Evolutionary conservation across 2,888 invertebrate genomes (phyloP).

Genomic region (Yponomeuta plumbellus): DNA sequence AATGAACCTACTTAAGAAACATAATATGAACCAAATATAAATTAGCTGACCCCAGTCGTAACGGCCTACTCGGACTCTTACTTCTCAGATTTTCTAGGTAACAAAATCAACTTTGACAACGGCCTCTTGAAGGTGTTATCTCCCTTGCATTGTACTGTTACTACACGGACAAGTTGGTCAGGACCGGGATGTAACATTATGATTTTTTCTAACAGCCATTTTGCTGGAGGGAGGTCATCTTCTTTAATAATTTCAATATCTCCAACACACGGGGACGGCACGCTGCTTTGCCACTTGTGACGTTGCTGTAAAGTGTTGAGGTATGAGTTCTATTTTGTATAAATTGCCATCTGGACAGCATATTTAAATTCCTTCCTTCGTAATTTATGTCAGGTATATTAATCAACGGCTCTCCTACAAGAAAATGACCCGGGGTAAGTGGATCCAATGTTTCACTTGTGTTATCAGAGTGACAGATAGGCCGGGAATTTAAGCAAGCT

Average conservation of each 20-base stretch:
- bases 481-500: constrained; percentile 22
- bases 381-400: constrained; percentile 21
- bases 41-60: not conserved
- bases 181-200: constrained; percentile 17
- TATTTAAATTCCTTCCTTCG: constrained; percentile 14
- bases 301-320: constrained; percentile 26
- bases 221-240: constrained; percentile 21
- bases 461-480: constrained; percentile 19
- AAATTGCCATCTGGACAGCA: constrained; percentile 28
- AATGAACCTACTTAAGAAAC: not conserved
- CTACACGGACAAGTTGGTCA: constrained; percentile 16
- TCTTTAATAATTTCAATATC: constrained; percentile 23
- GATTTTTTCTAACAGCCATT: constrained; percentile 21
- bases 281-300: constrained; percentile 26
- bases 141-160: constrained; percentile 11
- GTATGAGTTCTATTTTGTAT: constrained; percentile 28
- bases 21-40: not conserved
- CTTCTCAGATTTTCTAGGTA: constrained; percentile 9
- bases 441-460: constrained; percentile 16
- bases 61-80: not conserved
- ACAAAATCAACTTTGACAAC: constrained; percentile 15
- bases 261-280: constrained; percentile 22
- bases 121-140: constrained; percentile 15
- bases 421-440: constrained; percentile 27
- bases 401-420: constrained; percentile 23